Percentiles rank a stretch among this genome's conserved stretches.
Conservation (phyloP, 2,797 vertebrate genomes). For the Thaleichthys pacificus region DNA sequence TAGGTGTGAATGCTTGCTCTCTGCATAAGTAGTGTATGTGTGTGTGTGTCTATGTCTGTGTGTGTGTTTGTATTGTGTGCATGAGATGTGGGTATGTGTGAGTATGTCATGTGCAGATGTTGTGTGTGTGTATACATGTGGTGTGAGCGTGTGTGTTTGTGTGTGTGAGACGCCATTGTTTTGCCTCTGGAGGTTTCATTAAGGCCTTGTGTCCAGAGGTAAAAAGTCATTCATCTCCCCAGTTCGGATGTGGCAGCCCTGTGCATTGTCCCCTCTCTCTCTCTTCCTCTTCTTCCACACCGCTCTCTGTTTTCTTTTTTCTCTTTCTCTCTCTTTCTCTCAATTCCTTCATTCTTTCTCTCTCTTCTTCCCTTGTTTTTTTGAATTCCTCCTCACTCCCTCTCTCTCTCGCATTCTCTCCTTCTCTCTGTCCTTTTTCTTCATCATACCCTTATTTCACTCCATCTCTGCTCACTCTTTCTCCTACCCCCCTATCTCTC, state of each 20-base stretch:
- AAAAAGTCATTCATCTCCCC: constrained; percentile 82
- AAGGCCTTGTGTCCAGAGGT: constrained; percentile 80
- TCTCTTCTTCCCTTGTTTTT: neutral
- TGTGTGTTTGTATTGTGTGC: neutral
- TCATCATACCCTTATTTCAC: constrained; percentile 9
- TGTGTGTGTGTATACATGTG: constrained; percentile 2
- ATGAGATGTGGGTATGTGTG: neutral
- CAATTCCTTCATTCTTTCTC: constrained; percentile 13
- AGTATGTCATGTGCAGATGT: neutral
- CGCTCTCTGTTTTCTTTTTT: constrained; percentile 9
- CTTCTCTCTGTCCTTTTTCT: neutral
- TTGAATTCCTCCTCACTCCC: neutral
- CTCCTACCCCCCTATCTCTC: constrained; percentile 7
- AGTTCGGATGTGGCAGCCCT: constrained; percentile 76
- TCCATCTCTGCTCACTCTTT: neutral
- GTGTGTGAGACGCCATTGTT: constrained; percentile 73
- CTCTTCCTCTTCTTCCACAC: neutral
- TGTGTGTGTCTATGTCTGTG: neutral
- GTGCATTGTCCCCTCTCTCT: constrained; percentile 45
- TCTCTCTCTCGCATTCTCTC: constrained; percentile 8
- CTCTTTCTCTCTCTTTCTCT: constrained; percentile 9
- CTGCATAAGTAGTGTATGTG: neutral
- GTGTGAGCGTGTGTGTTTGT: constrained; percentile 19
- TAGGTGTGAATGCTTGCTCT: neutral
- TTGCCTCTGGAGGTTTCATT: constrained; percentile 83